Conservation (phyloP, 2,888 invertebrate species). For the Bellardia bayeri region DNA sequence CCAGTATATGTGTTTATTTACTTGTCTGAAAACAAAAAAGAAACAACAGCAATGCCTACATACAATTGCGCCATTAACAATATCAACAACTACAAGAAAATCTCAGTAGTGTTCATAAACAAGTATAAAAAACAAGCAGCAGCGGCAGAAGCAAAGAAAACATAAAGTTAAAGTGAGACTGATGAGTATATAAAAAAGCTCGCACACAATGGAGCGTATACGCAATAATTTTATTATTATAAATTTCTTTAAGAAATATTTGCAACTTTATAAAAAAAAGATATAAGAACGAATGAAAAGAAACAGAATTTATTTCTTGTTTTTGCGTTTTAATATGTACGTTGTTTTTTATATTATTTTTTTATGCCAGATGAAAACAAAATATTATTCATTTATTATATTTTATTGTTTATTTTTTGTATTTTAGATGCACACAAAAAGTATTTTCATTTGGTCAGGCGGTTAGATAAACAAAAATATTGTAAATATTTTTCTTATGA, state of each 20-base stretch:
- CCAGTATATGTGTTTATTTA: background rate
- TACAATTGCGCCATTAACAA: background rate
- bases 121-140: background rate
- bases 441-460: constrained; percentile 21
- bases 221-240: constrained; percentile 49
- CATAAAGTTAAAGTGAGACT: background rate
- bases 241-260: background rate
- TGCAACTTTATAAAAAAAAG: background rate
- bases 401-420: constrained; percentile 2
- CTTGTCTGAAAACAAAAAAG: constrained; percentile 11
- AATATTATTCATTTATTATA: background rate
- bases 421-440: background rate
- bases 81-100: background rate
- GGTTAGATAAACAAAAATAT: constrained; percentile 28
- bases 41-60: constrained; percentile 17
- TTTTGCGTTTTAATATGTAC: background rate
- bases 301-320: background rate
- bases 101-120: background rate
- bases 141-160: background rate
- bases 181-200: background rate
- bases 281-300: background rate
- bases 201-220: constrained; percentile 29
- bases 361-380: constrained; percentile 24
- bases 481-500: constrained; percentile 16
- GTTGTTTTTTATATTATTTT: background rate